Percentiles rank a stretch among this genome's conserved stretches.
phyloP scores from a whole-genome alignment of 1,140 invertebrate species.

The Anastrepha ludens region DNA sequence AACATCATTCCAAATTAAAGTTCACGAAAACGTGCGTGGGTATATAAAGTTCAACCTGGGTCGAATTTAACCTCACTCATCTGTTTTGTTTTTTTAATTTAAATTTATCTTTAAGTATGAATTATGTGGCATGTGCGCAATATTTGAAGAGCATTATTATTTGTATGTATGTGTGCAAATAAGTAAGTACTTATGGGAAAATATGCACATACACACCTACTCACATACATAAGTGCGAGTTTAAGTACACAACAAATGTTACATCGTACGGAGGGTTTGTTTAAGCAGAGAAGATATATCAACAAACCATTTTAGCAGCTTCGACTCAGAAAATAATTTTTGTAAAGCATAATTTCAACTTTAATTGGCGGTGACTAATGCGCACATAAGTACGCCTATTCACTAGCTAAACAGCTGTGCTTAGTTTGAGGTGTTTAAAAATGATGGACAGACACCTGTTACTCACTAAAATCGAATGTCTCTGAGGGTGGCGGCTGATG shows the following conservation, averaged over 20 bases:
- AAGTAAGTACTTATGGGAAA: too few species aligned
- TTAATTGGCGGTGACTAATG: neutral
- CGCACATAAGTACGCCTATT: neutral
- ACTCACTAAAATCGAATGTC: neutral
- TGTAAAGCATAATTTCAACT: slow-evolving; percentile 3
- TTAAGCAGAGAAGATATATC: neutral
- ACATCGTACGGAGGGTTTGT: neutral
- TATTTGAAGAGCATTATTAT: too few species aligned
- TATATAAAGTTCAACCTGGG: too few species aligned
- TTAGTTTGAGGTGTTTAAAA: neutral
- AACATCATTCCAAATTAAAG: too few species aligned
- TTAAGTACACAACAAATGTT: neutral
- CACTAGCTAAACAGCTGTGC: slow-evolving; percentile 4
- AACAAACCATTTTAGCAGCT: neutral
- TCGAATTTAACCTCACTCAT: too few species aligned
- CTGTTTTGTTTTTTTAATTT: too few species aligned
- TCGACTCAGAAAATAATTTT: neutral
- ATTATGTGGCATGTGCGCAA: too few species aligned
- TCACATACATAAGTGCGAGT: too few species aligned
- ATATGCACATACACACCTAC: too few species aligned
- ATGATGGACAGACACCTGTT: slow-evolving; percentile 8
- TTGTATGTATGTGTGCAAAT: too few species aligned
- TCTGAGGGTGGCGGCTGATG: slow-evolving; percentile 24
- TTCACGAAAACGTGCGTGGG: too few species aligned
- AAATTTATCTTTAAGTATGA: too few species aligned